These are phyloP conservation scores for Bombus pascuorum DNA, from an alignment of 1,140 invertebrate genomes.

Conservation along the genomic window DNA sequence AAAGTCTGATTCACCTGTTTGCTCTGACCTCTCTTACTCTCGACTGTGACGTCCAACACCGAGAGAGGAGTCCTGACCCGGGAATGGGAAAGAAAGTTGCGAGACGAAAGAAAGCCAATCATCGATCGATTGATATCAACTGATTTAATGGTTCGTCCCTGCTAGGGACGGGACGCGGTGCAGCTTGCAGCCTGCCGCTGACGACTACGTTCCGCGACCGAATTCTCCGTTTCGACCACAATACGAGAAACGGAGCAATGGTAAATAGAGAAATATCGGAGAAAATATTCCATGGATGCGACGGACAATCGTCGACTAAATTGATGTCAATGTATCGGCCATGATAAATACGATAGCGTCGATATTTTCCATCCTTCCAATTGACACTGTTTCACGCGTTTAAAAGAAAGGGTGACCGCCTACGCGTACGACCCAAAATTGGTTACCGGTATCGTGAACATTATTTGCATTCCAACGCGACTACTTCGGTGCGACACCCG, in stretches of 20 bases:
- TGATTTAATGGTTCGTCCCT: slow-evolving; percentile 59
- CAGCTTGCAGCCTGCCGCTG: not conserved
- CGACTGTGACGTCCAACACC: slow-evolving; percentile 35
- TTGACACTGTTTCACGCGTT: not conserved
- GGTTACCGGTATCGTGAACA: not conserved
- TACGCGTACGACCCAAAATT: not conserved
- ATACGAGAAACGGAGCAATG: not conserved
- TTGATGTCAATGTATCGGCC: not conserved
- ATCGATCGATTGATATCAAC: slow-evolving; percentile 65
- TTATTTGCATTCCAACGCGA: not conserved
- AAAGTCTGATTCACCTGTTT: slow-evolving; percentile 74
- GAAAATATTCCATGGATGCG: not conserved
- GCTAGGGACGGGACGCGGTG: slow-evolving; percentile 22
- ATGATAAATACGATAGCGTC: not conserved
- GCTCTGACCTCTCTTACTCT: slow-evolving; percentile 42
- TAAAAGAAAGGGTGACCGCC: not conserved
- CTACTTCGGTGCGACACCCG: not conserved
- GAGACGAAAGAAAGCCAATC: slow-evolving; percentile 57
- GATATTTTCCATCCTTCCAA: not conserved
- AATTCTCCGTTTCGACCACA: not conserved
- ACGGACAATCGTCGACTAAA: not conserved
- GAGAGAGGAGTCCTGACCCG: slow-evolving; percentile 33
- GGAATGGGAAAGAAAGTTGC: slow-evolving; percentile 59
- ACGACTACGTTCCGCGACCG: accelerated
- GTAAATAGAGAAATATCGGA: not conserved